Evolutionary conservation across 2,797 vertebrate species (phyloP).

Genomic region (Acipenser ruthenus): DNA sequence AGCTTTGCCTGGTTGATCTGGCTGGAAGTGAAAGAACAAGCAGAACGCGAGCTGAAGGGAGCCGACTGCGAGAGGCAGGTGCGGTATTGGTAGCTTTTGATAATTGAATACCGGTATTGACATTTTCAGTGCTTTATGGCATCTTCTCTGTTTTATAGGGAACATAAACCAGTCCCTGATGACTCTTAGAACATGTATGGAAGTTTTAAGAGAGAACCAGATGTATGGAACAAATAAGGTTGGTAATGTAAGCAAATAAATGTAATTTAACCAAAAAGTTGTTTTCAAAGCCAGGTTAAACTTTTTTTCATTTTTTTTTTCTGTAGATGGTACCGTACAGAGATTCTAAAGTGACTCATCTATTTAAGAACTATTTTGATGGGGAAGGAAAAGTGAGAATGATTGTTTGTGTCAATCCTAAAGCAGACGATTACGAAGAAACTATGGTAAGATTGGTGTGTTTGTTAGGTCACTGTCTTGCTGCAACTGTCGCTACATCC

Average conservation of each 20-base stretch:
- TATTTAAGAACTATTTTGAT: slow-evolving; percentile 97
- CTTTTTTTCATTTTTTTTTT: neutral
- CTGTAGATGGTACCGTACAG: slow-evolving; percentile 92
- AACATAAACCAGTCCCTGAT: slow-evolving; percentile 96
- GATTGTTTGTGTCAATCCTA: slow-evolving; percentile 92
- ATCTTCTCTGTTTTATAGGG: slow-evolving; percentile 49
- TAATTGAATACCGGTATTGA: neutral
- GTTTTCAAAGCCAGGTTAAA: too few relatives aligned
- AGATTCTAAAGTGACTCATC: slow-evolving; percentile 91
- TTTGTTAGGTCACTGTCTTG: neutral
- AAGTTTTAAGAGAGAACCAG: slow-evolving; percentile 89
- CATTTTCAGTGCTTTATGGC: neutral
- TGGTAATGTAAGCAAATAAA: neutral
- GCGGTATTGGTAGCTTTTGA: neutral
- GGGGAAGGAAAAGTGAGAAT: slow-evolving; percentile 94
- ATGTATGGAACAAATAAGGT: slow-evolving; percentile 86
- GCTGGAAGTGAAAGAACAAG: slow-evolving; percentile 93
- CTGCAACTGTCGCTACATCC: too few relatives aligned
- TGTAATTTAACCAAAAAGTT: too few relatives aligned
- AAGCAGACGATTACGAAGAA: slow-evolving; percentile 89
- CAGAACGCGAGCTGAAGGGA: slow-evolving; percentile 87
- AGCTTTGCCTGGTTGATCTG: slow-evolving; percentile 89
- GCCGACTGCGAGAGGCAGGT: slow-evolving; percentile 88
- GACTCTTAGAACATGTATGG: slow-evolving; percentile 88
- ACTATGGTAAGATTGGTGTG: slow-evolving; percentile 70